A percentile compares a stretch with the other conserved stretches of the same genome.
These are phyloP conservation scores for Linnaemya vulpina DNA, from an alignment of 2,888 invertebrate species.

Conservation along the genomic window DNA sequence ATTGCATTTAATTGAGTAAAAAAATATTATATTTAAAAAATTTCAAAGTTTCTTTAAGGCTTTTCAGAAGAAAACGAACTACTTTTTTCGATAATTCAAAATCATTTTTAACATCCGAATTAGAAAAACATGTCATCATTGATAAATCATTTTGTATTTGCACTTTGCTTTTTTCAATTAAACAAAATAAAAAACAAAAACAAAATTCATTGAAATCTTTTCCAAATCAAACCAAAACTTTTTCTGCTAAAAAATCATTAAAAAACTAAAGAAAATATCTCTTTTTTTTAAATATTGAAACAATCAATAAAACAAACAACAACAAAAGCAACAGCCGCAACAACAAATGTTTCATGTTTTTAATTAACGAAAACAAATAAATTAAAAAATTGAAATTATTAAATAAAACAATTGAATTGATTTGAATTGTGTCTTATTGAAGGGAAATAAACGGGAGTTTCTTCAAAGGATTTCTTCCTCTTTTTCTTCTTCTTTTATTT, in stretches of 20 bases:
- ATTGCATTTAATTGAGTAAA: background rate
- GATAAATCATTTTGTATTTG: slow-evolving; percentile 50
- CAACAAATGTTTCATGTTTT: slow-evolving; percentile 66
- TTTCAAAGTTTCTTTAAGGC: slow-evolving; percentile 27
- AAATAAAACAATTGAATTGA: slow-evolving; percentile 73
- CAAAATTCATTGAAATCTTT: slow-evolving; percentile 52
- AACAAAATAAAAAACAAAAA: background rate
- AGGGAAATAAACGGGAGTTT: background rate
- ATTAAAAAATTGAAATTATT: slow-evolving; percentile 73
- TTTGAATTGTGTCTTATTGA: slow-evolving; percentile 57
- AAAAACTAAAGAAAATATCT: slow-evolving; percentile 5
- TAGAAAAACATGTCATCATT: slow-evolving; percentile 21
- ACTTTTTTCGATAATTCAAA: background rate
- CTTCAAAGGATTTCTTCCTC: too few species aligned
- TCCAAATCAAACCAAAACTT: slow-evolving; percentile 36
- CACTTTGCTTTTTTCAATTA: slow-evolving; percentile 60
- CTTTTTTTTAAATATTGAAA: slow-evolving; percentile 67
- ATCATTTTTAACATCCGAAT: slow-evolving; percentile 18
- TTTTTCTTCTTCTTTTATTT: too few species aligned
- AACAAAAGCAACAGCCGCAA: slow-evolving; percentile 27
- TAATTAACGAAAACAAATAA: slow-evolving; percentile 67
- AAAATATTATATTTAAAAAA: slow-evolving; percentile 7
- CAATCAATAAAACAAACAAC: slow-evolving; percentile 60
- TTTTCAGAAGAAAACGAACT: slow-evolving; percentile 40
- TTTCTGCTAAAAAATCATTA: slow-evolving; percentile 46